A percentile compares a stretch with the other conserved stretches of the same genome.
These are phyloP conservation scores for Lasius fuliginosus DNA, from an alignment of 2,888 invertebrate species.

Conservation along the genomic window DNA sequence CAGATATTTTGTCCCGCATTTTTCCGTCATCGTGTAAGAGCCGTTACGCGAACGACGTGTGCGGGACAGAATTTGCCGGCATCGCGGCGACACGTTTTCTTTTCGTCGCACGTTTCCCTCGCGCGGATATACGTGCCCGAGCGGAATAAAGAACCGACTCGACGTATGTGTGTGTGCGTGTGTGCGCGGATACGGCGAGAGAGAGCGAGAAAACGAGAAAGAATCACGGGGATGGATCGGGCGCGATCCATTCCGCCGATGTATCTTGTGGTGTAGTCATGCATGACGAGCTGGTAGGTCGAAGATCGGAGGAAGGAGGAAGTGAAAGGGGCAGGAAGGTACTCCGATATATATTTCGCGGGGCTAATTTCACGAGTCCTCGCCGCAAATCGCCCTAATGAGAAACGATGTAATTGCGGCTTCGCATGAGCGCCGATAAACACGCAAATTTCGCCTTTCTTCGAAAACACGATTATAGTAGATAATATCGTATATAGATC, in stretches of 20 bases:
- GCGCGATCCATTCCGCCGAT: constrained; percentile 7
- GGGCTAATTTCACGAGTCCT: constrained; percentile 61
- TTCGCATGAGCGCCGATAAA: constrained; percentile 47
- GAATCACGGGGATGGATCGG: constrained; percentile 22
- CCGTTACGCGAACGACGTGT: constrained; percentile 34
- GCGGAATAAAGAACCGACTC: constrained; percentile 48
- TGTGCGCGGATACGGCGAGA: background rate
- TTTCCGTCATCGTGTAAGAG: background rate
- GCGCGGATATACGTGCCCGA: constrained; percentile 56
- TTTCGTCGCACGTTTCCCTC: constrained; percentile 54
- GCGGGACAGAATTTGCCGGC: constrained; percentile 34
- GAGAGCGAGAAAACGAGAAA: background rate
- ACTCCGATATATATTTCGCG: constrained; percentile 9
- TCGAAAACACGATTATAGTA: constrained; percentile 11
- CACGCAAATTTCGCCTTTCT: constrained; percentile 46
- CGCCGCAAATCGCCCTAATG: constrained; percentile 67
- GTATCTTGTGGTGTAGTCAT: constrained; percentile 4
- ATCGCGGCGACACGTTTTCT: constrained; percentile 54
- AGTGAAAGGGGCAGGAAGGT: constrained; percentile 1
- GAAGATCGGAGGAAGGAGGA: background rate
- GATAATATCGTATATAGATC: background rate
- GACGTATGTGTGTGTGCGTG: background rate
- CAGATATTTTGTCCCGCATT: constrained; percentile 44
- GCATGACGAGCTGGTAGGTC: constrained; percentile 9
- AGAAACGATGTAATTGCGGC: constrained; percentile 69